Conservation (phyloP, 2,888 invertebrate genomes). For the Cheilosia vulpina region DNA sequence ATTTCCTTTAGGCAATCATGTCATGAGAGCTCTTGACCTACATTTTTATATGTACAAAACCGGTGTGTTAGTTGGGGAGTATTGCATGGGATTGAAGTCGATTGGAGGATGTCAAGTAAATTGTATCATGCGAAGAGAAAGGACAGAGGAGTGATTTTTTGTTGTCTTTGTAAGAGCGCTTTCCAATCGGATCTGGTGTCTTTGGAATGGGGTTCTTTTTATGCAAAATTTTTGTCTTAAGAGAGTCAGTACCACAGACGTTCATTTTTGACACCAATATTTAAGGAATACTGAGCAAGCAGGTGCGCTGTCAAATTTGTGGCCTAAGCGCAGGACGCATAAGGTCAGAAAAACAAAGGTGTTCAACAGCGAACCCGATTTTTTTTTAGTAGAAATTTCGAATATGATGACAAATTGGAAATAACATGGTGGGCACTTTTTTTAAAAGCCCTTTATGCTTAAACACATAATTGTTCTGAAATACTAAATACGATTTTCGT, state of each 20-base stretch:
- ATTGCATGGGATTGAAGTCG: background rate
- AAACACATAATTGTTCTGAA: no score
- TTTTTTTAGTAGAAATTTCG: background rate
- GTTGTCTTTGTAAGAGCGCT: background rate
- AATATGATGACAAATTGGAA: no score
- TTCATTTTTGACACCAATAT: no score
- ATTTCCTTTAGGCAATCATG: conserved; percentile 33
- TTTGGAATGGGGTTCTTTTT: background rate
- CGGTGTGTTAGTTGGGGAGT: conserved; percentile 40
- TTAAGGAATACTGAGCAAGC: no score
- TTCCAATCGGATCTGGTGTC: background rate
- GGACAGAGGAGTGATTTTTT: conserved; percentile 3
- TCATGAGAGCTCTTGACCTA: conserved; percentile 56
- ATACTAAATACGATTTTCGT: no score
- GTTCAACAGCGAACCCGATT: background rate
- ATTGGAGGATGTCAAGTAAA: conserved; percentile 14
- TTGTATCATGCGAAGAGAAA: conserved; percentile 35
- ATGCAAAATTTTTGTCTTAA: no score
- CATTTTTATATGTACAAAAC: conserved; percentile 29
- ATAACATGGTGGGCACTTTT: no score
- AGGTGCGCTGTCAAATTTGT: no score
- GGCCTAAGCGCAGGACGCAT: background rate
- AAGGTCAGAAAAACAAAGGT: background rate
- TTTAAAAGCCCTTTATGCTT: no score
- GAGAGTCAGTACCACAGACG: no score